Base-by-base conservation (phyloP, 2,888 invertebrate species). In the Autographa pulchrina region DNA sequence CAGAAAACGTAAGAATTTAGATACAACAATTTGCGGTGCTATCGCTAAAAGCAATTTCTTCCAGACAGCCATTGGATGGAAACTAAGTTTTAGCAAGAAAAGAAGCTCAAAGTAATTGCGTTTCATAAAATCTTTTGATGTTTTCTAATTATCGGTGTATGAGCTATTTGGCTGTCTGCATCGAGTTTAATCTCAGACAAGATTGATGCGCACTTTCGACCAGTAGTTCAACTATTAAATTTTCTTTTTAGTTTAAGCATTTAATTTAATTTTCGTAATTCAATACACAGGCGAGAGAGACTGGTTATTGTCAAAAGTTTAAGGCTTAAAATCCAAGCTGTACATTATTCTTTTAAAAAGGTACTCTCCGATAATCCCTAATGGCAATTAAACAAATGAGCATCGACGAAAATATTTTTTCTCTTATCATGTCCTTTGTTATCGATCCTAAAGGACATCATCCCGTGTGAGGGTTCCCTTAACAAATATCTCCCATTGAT, bases 401-500 rank as follows among this genome's bases (percentile, higher is more conserved):
- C 9, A 38, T 38, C 38, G 11, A 9, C 1, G 38, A 38, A 38
- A 11, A 38, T 38, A 38, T 38, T 38, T 11, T 0, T 38, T 38
- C 11, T 2, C 11, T 38, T 8, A 11, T 38, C 9, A 0, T 38
- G 11, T 38, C 38, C 38, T 38, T 11, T 11, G 2, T 9, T 48
- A 48, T 48, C n/a, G 48, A 48, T 48, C 7, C 16, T n/a, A 7
- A 48, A 48, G 48, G n/a, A 5, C n/a, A n/a, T 48, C 48, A n/a
- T n/a, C 41, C 6, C 16, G n/a, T 78, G 56, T 78, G 61, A 62
- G 31, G 18, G 18, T 16, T 75, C 64, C 31, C 65, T 84, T 74
- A 69, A 62, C 65, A 82, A 82, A 83, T 81, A 75, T 74, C 68
- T 84, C 79, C 80, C 84, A 89, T 87, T 89, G 89, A 90, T 88